Conservation (phyloP, 2,888 invertebrate species). For the Zhuqinia jingwanae region DNA sequence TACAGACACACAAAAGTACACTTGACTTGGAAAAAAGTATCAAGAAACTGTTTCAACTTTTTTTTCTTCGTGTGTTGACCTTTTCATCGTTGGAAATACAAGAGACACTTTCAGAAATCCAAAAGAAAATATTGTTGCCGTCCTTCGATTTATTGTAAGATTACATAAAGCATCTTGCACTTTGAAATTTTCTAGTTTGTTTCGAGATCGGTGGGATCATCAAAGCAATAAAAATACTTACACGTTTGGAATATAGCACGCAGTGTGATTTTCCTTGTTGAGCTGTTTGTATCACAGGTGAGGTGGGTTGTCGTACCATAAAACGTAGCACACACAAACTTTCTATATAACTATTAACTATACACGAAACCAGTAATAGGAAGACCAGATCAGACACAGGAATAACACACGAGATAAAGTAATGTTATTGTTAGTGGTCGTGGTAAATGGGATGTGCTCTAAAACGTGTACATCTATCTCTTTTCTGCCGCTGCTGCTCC, state of each 20-base stretch:
- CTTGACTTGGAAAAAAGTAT: conserved; percentile 5
- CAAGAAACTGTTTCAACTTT: conserved; percentile 35
- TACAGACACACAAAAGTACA: conserved; percentile 1
- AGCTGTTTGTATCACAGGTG: conserved; percentile 39
- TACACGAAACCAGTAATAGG: neutral
- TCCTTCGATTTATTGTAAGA: conserved; percentile 45
- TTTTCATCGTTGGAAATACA: conserved; percentile 38
- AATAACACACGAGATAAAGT: neutral
- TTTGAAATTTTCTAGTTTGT: conserved; percentile 12
- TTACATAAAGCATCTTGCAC: neutral
- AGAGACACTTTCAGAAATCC: neutral
- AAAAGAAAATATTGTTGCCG: conserved; percentile 42
- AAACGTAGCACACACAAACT: conserved; percentile 18
- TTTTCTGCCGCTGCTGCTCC: too few species aligned
- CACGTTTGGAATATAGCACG: conserved; percentile 41
- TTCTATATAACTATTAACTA: neutral
- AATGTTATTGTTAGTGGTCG: conserved; percentile 32
- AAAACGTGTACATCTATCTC: too few species aligned
- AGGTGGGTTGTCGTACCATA: conserved; percentile 8
- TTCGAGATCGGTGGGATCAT: conserved; percentile 39
- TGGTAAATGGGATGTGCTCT: conserved; percentile 32
- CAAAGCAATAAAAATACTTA: conserved; percentile 49
- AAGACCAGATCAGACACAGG: neutral
- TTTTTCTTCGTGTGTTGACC: conserved; percentile 42
- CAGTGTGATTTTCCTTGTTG: conserved; percentile 51